These are phyloP conservation scores for Aelia acuminata DNA, from an alignment of 2,888 invertebrate species.

Conservation along the genomic window DNA sequence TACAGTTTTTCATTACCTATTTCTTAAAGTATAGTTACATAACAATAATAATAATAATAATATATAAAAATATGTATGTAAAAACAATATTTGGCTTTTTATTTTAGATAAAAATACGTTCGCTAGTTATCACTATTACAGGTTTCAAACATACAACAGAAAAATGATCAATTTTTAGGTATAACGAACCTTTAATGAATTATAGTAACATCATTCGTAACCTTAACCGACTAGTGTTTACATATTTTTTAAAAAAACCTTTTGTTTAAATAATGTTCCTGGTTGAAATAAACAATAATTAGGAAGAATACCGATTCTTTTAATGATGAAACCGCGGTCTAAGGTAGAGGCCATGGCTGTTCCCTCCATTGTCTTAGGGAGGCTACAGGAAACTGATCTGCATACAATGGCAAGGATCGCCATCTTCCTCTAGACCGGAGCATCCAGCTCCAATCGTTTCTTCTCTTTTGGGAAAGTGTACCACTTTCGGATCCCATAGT, in stretches of 20 bases:
- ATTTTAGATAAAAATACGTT: too few relatives aligned
- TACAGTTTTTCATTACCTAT: too few relatives aligned
- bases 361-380: slow-evolving; percentile 11
- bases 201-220: not conserved
- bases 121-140: too few relatives aligned
- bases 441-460: slow-evolving; percentile 21
- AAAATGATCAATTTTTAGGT: too few relatives aligned
- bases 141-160: too few relatives aligned
- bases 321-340: not conserved
- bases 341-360: slow-evolving; percentile 36
- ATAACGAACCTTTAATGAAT: too few relatives aligned
- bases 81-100: too few relatives aligned
- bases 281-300: not conserved
- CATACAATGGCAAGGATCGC: slow-evolving; percentile 31
- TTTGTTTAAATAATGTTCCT: not conserved
- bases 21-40: too few relatives aligned
- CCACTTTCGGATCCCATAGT: slow-evolving; percentile 28
- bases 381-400: not conserved
- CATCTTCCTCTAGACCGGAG: not conserved
- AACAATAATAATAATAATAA: too few relatives aligned
- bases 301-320: not conserved
- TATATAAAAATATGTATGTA: too few relatives aligned
- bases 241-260: not conserved
- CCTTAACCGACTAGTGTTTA: not conserved
- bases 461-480: slow-evolving; percentile 30